Conservation (phyloP, 1,140 invertebrate genomes). For the Conopomorpha cramerella region DNA sequence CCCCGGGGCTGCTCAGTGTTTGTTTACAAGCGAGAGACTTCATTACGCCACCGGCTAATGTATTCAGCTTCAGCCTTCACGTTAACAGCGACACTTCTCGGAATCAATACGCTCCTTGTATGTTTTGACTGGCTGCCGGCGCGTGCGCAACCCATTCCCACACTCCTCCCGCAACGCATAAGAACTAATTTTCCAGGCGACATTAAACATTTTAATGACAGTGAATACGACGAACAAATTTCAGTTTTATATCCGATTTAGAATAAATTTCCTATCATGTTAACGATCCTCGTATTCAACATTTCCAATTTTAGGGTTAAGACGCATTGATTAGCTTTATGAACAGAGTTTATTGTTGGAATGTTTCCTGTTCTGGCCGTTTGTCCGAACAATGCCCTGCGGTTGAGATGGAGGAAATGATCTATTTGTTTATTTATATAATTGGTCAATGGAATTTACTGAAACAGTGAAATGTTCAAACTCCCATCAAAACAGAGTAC, state of each 20-base stretch:
- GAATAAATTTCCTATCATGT: slow-evolving; percentile 56
- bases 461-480: no score
- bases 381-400: slow-evolving; percentile 6
- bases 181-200: slow-evolving; percentile 23
- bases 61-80: slow-evolving; percentile 58
- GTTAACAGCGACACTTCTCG: slow-evolving; percentile 60
- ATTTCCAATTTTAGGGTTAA: slow-evolving; percentile 58
- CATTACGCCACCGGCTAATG: slow-evolving; percentile 59
- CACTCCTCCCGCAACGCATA: slow-evolving; percentile 24
- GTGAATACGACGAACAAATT: slow-evolving; percentile 56
- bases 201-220: slow-evolving; percentile 47
- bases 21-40: slow-evolving; percentile 59
- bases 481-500: no score
- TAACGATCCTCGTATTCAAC: slow-evolving; percentile 57
- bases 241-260: slow-evolving; percentile 52
- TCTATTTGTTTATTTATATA: slow-evolving; percentile 15
- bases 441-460: no score
- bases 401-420: no score
- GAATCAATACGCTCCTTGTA: slow-evolving; percentile 60
- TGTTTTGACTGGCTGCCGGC: slow-evolving; percentile 53
- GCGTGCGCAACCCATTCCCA: slow-evolving; percentile 17
- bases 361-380: slow-evolving; percentile 37
- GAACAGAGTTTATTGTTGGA: slow-evolving; percentile 43
- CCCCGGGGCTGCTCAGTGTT: slow-evolving; percentile 40
- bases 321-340: slow-evolving; percentile 56